Percentiles rank a stretch among this genome's conserved stretches.
These are phyloP conservation scores for Bellardia pandia DNA, from an alignment of 2,888 invertebrate genomes.

Conservation along the genomic window DNA sequence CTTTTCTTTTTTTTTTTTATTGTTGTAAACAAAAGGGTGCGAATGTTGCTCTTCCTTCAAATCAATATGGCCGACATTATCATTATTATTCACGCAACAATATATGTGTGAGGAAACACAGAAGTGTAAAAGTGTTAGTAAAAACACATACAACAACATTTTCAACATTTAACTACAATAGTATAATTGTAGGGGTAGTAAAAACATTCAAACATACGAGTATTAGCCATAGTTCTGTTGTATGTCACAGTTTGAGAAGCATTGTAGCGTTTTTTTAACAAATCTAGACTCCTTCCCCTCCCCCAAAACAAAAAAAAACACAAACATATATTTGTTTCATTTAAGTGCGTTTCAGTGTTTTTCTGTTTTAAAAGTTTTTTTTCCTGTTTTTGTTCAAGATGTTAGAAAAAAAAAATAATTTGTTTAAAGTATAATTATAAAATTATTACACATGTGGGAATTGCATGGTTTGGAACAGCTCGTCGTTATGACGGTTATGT, in stretches of 20 bases:
- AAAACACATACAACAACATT: conserved; percentile 16
- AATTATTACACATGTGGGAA: conserved; percentile 75
- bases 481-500: conserved; percentile 73
- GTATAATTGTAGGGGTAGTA: conserved; percentile 57
- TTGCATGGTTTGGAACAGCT: conserved; percentile 67
- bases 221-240: too few relatives aligned
- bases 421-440: conserved; percentile 74
- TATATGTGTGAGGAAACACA: not conserved
- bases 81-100: conserved; percentile 61
- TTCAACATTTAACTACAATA: not conserved
- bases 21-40: conserved; percentile 75
- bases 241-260: conserved; percentile 55
- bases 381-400: not conserved
- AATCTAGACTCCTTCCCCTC: not conserved
- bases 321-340: conserved; percentile 17
- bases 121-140: conserved; percentile 49
- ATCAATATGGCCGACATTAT: conserved; percentile 78
- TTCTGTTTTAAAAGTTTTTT: conserved; percentile 61
- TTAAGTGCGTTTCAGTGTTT: conserved; percentile 74
- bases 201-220: not conserved
- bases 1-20: not conserved
- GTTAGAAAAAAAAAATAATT: conserved; percentile 17
- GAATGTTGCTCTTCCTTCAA: conserved; percentile 75
- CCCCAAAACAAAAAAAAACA: not conserved
- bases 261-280: conserved; percentile 28